These are phyloP conservation scores for Mungos mungo DNA, from an alignment of 2,113 vertebrate genomes.

Conservation along the genomic window DNA sequence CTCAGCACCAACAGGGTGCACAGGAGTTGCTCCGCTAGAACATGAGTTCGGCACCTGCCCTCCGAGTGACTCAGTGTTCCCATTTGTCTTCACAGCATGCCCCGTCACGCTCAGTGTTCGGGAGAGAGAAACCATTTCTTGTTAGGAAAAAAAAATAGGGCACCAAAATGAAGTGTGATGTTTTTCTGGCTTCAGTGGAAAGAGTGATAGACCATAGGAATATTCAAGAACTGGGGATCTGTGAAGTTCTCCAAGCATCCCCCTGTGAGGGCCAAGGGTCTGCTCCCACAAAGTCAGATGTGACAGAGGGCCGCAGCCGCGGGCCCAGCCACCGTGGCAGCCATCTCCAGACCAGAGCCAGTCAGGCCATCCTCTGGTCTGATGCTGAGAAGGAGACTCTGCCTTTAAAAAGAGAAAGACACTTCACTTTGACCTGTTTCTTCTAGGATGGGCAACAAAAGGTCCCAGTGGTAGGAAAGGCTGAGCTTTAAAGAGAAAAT, in stretches of 20 bases:
- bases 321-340: not conserved
- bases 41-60: not conserved
- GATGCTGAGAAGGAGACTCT: not conserved
- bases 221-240: not conserved
- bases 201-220: not conserved
- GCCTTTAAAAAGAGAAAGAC: not conserved
- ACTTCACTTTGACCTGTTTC: not conserved
- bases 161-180: not conserved
- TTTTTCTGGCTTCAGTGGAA: not conserved
- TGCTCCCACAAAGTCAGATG: not conserved
- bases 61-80: not conserved
- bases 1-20: not conserved
- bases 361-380: not conserved
- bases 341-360: not conserved
- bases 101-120: not conserved
- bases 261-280: not conserved
- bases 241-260: not conserved
- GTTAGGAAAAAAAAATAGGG: not conserved
- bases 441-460: not conserved
- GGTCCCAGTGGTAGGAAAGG: not conserved
- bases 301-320: not conserved
- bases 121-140: not conserved
- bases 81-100: not conserved
- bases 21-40: not conserved
- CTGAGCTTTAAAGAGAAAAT: not conserved